phyloP scores from a whole-genome alignment of 2,888 invertebrate genomes.

The Phania funesta region DNA sequence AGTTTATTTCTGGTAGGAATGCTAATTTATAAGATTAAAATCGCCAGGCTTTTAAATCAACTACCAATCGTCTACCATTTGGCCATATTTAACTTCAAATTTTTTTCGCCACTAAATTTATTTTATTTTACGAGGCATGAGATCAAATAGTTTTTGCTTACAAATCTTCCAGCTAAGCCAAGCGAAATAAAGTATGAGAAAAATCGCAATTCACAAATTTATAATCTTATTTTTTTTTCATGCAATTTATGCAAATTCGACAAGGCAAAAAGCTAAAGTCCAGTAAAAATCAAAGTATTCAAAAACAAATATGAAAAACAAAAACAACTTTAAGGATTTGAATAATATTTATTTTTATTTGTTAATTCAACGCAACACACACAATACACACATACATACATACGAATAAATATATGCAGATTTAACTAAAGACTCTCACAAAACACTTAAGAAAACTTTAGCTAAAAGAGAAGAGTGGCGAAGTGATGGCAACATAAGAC shows the following conservation, averaged over 20 bases:
- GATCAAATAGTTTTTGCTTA: slow-evolving; percentile 52
- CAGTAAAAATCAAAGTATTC: slow-evolving; percentile 17
- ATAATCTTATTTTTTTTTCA: slow-evolving; percentile 48
- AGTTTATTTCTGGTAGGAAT: too few relatives aligned
- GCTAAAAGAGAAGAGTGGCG: slow-evolving; percentile 22
- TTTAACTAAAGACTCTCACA: neutral
- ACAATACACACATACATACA: neutral
- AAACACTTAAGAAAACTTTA: slow-evolving; percentile 30
- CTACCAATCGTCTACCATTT: slow-evolving; percentile 9
- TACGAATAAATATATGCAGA: neutral
- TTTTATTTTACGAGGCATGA: slow-evolving; percentile 43
- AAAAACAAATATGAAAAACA: neutral
- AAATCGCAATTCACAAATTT: slow-evolving; percentile 53
- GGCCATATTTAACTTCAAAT: slow-evolving; percentile 35
- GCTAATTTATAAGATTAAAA: too few relatives aligned
- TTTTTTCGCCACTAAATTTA: slow-evolving; percentile 29
- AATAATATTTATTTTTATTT: slow-evolving; percentile 50
- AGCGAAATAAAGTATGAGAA: slow-evolving; percentile 24
- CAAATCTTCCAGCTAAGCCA: slow-evolving; percentile 32
- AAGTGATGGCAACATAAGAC: slow-evolving; percentile 57
- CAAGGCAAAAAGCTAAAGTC: slow-evolving; percentile 51
- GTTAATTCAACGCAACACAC: slow-evolving; percentile 54
- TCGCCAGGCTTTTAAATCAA: neutral
- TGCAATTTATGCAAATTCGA: slow-evolving; percentile 67
- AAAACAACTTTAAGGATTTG: slow-evolving; percentile 52